Base-by-base conservation (phyloP, 2,888 invertebrate species). In the Drosophila leonis region DNA sequence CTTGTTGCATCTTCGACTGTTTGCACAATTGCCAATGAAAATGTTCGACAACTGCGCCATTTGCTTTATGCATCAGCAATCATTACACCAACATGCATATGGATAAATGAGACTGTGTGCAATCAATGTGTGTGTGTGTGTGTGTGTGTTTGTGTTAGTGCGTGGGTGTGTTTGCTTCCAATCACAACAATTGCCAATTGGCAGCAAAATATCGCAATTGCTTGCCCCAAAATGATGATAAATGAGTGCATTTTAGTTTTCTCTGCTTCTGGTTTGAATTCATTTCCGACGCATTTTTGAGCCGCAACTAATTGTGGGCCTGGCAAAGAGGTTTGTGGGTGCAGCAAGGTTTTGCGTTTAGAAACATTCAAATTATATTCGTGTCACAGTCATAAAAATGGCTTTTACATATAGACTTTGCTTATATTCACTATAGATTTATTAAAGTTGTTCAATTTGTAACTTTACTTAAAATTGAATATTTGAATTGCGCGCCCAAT, bases 111-210 rank as follows among this genome's bases (percentile, higher is more conserved):
- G 31, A 18, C 42, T 52, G 41, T n/a, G 42, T 51, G 33, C 41
- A 41, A 31, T 41, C 41, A 41, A 18, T 29, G 15, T 39, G 24
- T 59, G 41, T 51, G 41, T 49, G 64, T n/a, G 48, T 56, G 39
- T 61, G 46, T 46, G 62, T 29, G 61, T 49, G 61, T 37, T 35
- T 48, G 60, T 55, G 54, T 35, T 44, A 29, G 51, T 56, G 51
- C 24, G 65, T 73, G 68, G 33, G 46, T 48, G 54, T 80, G 63
- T 78, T 70, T 80, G 75, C 72, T 39, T 81, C 63, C 81, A 80
- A 80, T 80, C 81, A 80, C 78, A 80, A 80, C 70, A 80, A 78
- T 75, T 80, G 80, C 18, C 80, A 80, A 78, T 70, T 75, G 81
- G 56, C 81, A 72, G 75, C 66, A 72, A 75, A 75, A 75, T 75